Conservation (phyloP, 2,797 vertebrate genomes). For the Simalia tracyae region DNA sequence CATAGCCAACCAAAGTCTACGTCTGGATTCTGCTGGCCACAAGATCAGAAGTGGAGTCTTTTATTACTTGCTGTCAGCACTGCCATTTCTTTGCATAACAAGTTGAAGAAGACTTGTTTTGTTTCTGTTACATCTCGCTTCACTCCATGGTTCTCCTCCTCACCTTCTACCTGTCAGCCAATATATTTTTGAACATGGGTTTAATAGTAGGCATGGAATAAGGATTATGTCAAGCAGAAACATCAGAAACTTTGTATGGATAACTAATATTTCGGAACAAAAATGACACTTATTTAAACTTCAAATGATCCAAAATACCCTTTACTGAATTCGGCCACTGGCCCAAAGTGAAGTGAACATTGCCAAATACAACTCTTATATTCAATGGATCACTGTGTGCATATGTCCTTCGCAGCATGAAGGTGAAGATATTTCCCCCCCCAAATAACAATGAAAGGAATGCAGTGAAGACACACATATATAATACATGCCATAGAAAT, state of each 20-base stretch:
- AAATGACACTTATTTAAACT: background rate
- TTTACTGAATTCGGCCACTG: background rate
- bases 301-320: background rate
- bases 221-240: background rate
- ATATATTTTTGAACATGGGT: background rate
- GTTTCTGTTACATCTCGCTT: background rate
- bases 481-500: background rate
- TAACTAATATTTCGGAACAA: background rate
- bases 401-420: background rate
- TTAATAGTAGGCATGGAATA: background rate
- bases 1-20: background rate
- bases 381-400: background rate
- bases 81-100: background rate
- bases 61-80: background rate
- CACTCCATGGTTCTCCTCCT: background rate
- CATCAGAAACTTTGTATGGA: background rate
- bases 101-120: background rate
- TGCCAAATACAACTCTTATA: background rate
- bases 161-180: background rate
- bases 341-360: background rate
- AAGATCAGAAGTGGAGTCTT: background rate
- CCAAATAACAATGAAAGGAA: background rate
- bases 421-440: background rate
- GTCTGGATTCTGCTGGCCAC: background rate
- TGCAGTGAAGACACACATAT: background rate